Evolutionary conservation across 2,888 invertebrate species (phyloP).

Genomic region (Eustalomyia histrio): DNA sequence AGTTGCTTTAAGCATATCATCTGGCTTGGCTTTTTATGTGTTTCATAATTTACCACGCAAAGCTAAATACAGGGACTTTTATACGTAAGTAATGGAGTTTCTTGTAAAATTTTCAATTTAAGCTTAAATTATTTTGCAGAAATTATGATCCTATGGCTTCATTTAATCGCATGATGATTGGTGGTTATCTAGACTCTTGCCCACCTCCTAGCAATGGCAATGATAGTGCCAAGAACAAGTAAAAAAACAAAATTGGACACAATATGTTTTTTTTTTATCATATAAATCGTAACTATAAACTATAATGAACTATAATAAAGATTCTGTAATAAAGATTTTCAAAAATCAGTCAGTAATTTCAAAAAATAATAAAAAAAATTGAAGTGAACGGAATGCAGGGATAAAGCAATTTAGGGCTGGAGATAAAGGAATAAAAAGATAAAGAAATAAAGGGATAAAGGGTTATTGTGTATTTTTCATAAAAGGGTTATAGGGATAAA

Average conservation of each 20-base stretch:
- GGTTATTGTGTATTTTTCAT: no score
- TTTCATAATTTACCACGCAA: conserved; percentile 44
- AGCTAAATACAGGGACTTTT: conserved; percentile 52
- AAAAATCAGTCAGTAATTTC: no score
- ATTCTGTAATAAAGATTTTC: no score
- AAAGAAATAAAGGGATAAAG: no score
- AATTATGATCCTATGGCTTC: conserved; percentile 62
- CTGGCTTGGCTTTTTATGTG: conserved; percentile 7
- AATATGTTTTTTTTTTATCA: no score
- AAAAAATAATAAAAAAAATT: no score
- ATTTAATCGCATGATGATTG: conserved; percentile 62
- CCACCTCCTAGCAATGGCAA: conserved; percentile 24
- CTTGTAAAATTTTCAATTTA: neutral
- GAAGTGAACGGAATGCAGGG: no score
- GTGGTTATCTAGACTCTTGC: conserved; percentile 58
- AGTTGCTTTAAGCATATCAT: conserved; percentile 5
- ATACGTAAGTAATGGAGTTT: conserved; percentile 27
- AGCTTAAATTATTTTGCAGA: conserved; percentile 12
- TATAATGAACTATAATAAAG: no score
- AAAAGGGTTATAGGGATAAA: no score
- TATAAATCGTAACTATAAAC: no score
- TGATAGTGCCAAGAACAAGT: neutral
- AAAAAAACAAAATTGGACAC: neutral
- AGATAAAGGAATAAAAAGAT: no score
- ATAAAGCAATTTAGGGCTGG: no score